Evolutionary conservation across 2,888 invertebrate genomes (phyloP).

Genomic region (Stenolophus ochropezus): DNA sequence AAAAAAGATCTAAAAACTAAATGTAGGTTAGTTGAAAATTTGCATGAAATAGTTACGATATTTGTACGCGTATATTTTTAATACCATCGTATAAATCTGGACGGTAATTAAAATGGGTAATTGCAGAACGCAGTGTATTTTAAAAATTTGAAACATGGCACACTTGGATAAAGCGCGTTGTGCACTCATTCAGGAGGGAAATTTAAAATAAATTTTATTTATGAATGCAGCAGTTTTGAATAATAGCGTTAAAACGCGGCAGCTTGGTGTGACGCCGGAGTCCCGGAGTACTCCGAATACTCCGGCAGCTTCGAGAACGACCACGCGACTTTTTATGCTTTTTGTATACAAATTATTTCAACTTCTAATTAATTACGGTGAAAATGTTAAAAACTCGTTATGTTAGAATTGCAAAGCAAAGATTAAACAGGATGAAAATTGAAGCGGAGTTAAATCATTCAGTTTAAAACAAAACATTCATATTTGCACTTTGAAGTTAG

Average conservation of each 20-base stretch:
- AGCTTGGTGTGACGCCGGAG: conserved; percentile 24
- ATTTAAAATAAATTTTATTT: conserved; percentile 43
- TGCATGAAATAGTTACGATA: no score
- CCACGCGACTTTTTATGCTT: conserved; percentile 27
- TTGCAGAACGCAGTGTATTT: background rate
- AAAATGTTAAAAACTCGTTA: conserved; percentile 44
- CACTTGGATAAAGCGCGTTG: conserved; percentile 7
- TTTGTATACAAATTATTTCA: conserved; percentile 33
- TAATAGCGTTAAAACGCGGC: conserved; percentile 36
- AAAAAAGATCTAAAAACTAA: no score
- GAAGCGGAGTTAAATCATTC: conserved; percentile 32
- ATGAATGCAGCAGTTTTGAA: conserved; percentile 37
- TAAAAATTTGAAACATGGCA: conserved; percentile 10
- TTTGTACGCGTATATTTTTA: no score
- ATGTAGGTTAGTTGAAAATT: no score
- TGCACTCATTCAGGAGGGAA: conserved; percentile 1
- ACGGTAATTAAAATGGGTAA: background rate
- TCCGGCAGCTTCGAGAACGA: background rate
- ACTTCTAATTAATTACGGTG: conserved; percentile 39
- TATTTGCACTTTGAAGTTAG: background rate
- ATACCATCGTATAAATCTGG: background rate
- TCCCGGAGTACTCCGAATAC: background rate
- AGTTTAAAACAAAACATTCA: background rate
- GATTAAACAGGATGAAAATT: conserved; percentile 40
- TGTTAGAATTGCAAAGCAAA: conserved; percentile 41